Conservation (phyloP, 2,113 vertebrate genomes). For the Ondatra zibethicus region DNA sequence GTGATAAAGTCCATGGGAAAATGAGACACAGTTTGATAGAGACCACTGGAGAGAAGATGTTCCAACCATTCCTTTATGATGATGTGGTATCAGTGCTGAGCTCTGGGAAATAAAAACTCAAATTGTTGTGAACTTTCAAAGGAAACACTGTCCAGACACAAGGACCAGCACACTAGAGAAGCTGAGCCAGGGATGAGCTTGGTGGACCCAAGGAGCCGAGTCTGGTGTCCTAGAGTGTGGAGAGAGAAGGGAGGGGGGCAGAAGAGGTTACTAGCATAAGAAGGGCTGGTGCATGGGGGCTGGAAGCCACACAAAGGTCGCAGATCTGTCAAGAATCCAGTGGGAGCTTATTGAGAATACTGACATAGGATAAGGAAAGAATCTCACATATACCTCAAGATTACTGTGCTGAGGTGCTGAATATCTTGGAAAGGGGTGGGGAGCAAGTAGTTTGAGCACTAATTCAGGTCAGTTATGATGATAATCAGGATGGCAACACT, state of each 20-base stretch:
- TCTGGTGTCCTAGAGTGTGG: rapidly evolving
- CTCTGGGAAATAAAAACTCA: neutral
- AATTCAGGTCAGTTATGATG: neutral
- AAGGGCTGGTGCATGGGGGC: neutral
- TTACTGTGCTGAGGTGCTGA: neutral
- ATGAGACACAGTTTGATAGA: neutral
- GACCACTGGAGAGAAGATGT: neutral
- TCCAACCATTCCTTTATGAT: neutral
- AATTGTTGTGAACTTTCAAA: neutral
- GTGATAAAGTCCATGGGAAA: slow-evolving; percentile 25
- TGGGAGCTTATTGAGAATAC: neutral
- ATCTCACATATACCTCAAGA: neutral
- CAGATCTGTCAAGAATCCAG: neutral
- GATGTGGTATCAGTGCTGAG: neutral
- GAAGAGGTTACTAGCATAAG: neutral
- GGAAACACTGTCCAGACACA: neutral
- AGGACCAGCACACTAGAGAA: too few species aligned
- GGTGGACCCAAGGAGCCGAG: neutral
- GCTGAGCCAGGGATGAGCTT: neutral
- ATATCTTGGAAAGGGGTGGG: neutral
- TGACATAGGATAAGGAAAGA: neutral
- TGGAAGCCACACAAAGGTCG: neutral
- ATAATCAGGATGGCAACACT: neutral
- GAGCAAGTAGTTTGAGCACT: neutral
- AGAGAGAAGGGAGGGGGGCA: neutral